Conservation (phyloP, 1,140 invertebrate genomes). For the Procambarus virginalis region DNA sequence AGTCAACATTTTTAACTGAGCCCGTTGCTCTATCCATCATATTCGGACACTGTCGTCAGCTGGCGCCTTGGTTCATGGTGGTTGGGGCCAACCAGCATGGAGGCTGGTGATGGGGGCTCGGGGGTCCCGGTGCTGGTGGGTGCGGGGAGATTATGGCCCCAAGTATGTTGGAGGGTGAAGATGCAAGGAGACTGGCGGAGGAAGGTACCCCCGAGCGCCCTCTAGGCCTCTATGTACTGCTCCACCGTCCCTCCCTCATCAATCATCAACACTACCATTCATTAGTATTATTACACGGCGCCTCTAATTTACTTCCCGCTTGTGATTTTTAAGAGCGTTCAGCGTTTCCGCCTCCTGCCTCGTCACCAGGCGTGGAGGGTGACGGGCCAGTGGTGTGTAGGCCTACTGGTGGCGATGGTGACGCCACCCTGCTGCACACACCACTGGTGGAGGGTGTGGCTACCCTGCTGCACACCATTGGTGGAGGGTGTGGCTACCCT, state of each 20-base stretch:
- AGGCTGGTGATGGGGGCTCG: neutral
- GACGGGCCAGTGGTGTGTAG: neutral
- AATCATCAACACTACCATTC: neutral
- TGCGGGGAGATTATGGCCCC: neutral
- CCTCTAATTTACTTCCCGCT: neutral
- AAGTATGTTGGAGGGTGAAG: neutral
- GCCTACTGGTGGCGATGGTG: neutral
- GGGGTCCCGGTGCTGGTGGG: neutral
- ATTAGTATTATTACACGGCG: neutral
- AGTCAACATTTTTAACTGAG: conserved; percentile 28
- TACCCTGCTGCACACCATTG: no score
- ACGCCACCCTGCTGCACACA: no score
- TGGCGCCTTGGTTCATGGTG: neutral
- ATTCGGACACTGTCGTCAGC: neutral
- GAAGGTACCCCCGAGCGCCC: neutral
- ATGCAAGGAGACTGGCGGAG: neutral
- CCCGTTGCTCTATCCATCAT: conserved; percentile 15
- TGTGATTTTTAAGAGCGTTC: neutral
- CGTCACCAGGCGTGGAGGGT: neutral
- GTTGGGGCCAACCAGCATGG: neutral
- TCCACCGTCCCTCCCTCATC: neutral
- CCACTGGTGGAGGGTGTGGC: no score
- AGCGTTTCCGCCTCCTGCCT: no score
- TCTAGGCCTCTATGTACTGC: conserved; percentile 1
- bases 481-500: no score